A percentile compares a stretch with the other conserved stretches of the same genome.
These are phyloP conservation scores for Synodontis membranacea DNA, from an alignment of 2,113 vertebrate genomes.

Conservation along the genomic window DNA sequence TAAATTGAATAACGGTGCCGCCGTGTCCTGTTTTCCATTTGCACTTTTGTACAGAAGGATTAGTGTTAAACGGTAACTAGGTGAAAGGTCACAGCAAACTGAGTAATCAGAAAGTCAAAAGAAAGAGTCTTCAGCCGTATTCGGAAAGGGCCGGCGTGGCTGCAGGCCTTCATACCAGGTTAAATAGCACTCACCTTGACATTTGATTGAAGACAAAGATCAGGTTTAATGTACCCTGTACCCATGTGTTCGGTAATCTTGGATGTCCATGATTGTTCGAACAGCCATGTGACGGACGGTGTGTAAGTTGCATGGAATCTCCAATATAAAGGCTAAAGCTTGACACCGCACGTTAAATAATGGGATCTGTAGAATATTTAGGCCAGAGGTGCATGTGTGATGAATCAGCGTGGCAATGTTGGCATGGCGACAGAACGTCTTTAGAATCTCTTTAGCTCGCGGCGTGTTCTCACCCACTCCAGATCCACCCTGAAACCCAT, in stretches of 20 bases:
- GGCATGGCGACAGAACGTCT: conserved; percentile 36
- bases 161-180: no score
- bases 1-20: not conserved
- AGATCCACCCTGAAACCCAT: conserved; percentile 18
- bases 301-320: conserved; percentile 22
- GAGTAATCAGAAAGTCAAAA: not conserved
- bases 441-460: not conserved
- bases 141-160: no score
- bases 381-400: conserved; percentile 12
- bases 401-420: conserved; percentile 47
- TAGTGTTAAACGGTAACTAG: conserved; percentile 64
- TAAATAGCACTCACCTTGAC: no score
- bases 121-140: no score
- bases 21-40: not conserved
- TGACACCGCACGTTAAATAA: conserved; percentile 22
- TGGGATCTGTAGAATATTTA: conserved; percentile 40
- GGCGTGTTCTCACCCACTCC: conserved; percentile 19
- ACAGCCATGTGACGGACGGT: not conserved
- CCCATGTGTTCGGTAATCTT: not conserved
- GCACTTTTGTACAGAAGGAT: conserved; percentile 51
- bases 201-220: no score
- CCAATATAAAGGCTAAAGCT: not conserved
- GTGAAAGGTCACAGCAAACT: conserved; percentile 73
- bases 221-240: not conserved
- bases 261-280: not conserved